Conservation (phyloP, 2,888 invertebrate genomes). For the Xanthorhoe spadicearia region DNA sequence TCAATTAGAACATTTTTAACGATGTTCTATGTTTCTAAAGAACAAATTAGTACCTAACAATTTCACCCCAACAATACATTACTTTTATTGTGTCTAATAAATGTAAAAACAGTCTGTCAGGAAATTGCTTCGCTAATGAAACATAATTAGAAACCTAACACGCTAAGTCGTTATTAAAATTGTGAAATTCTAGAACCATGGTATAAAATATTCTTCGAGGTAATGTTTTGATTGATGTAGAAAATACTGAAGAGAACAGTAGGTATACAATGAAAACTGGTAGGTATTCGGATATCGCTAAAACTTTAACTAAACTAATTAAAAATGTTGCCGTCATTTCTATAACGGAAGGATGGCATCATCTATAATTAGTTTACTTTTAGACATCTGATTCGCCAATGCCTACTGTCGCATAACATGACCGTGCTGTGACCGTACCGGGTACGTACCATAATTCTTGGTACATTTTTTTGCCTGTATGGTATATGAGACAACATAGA, state of each 20-base stretch:
- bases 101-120: conserved; percentile 32
- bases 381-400: too few relatives aligned
- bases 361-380: too few relatives aligned
- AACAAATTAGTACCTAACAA: not conserved
- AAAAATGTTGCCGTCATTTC: too few relatives aligned
- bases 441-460: too few relatives aligned
- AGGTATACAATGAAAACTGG: too few relatives aligned
- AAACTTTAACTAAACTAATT: too few relatives aligned
- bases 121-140: conserved; percentile 48
- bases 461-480: too few relatives aligned
- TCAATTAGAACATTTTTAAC: not conserved
- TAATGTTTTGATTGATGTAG: conserved; percentile 18
- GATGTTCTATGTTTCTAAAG: not conserved
- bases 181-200: conserved; percentile 7
- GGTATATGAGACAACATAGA: too few relatives aligned
- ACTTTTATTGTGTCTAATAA: conserved; percentile 22
- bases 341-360: too few relatives aligned
- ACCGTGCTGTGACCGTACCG: too few relatives aligned
- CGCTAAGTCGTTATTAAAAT: conserved; percentile 43
- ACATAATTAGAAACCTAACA: conserved; percentile 40
- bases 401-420: too few relatives aligned
- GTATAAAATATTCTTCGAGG: conserved; percentile 1
- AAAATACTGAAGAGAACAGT: not conserved
- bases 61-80: conserved; percentile 1
- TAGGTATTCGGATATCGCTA: too few relatives aligned